phyloP scores from a whole-genome alignment of 2,888 invertebrate genomes.

The Strigamia maritima region DNA sequence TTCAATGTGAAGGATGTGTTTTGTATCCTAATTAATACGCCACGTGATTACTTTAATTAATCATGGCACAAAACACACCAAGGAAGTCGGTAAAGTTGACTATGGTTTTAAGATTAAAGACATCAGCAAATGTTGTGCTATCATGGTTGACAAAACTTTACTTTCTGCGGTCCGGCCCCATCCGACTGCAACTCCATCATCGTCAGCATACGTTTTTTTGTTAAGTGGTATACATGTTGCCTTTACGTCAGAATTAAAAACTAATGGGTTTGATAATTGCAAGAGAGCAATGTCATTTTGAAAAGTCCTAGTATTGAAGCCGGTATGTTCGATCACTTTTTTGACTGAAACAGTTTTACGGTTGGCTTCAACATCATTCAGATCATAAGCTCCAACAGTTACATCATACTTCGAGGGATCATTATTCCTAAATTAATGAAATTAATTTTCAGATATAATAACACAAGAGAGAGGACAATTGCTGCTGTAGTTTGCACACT shows the following conservation, averaged over 20 bases:
- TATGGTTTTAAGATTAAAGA: too few species aligned
- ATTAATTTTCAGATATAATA: too few species aligned
- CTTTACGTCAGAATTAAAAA: constrained; percentile 29
- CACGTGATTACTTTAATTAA: too few species aligned
- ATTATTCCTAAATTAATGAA: not conserved
- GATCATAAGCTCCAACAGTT: constrained; percentile 39
- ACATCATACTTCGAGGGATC: constrained; percentile 29
- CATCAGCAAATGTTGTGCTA: not conserved
- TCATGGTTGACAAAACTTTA: not conserved
- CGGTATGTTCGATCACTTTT: not conserved
- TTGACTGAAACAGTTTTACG: not conserved
- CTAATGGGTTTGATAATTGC: constrained; percentile 8
- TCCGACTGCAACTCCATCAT: constrained; percentile 35
- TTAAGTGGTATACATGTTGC: constrained; percentile 36
- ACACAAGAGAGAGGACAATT: too few species aligned
- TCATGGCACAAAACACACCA: too few species aligned
- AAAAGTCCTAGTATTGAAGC: constrained; percentile 36
- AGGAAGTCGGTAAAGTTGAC: too few species aligned
- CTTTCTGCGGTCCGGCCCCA: constrained; percentile 40
- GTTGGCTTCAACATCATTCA: constrained; percentile 8
- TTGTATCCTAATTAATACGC: too few species aligned
- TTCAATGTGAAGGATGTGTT: too few species aligned
- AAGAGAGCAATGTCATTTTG: constrained; percentile 40
- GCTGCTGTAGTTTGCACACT: too few species aligned
- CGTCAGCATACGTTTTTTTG: constrained; percentile 11